Evolutionary conservation across 2,113 vertebrate species (phyloP), one percentile per base, ranked within the genome.

Genomic region (Microtus oregoni): DNA sequence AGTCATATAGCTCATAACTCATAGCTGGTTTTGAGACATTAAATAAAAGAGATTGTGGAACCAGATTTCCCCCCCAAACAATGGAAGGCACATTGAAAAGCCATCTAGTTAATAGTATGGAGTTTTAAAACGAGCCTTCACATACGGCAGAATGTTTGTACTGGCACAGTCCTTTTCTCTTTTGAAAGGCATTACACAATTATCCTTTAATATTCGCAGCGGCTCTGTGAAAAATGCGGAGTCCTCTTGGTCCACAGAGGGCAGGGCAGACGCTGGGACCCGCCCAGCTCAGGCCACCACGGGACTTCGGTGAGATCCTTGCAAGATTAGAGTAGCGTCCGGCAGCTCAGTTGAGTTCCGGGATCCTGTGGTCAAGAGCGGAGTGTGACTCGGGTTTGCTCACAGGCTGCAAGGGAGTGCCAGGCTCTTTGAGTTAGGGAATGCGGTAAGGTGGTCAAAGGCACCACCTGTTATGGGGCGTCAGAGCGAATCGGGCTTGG

Each of bases 11-110:
- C 15, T 72, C 67, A 68, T 68, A 32, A 68, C 67, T 68, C 68
- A 72, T 72, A n/a, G 35, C 41, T 79, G 50, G 32, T 75, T 97
- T 86, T 88, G 82, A 96, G 50, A 93, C 83, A 67, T 44, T 41
- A 89, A 95, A 89, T 92, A 89, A 88, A 75, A 81, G 73, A 72
- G 81, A 38, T 32, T n/a, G 70, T 19, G 32, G 13, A 35, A 90
- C 47, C 13, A 92, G 70, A 89, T 88, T 95, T 97, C 61, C 90
- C 90, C 61, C 88, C 61, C 19, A 22, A 77, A 75, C 58, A 73
- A 88, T 24, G 55, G 65, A 78, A 65, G 26, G 32, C 41, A 81
- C 75, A 75, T 7, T 52, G 70, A 77, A 96, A 94, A 32, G 5
- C 65, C n/a, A 63, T 61, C 68, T 58, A 82, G 86, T 88, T 83